Evolutionary conservation across 2,888 invertebrate genomes (phyloP), one percentile per base, ranked within the genome.

Genomic region (Habroteleia sp.): DNA sequence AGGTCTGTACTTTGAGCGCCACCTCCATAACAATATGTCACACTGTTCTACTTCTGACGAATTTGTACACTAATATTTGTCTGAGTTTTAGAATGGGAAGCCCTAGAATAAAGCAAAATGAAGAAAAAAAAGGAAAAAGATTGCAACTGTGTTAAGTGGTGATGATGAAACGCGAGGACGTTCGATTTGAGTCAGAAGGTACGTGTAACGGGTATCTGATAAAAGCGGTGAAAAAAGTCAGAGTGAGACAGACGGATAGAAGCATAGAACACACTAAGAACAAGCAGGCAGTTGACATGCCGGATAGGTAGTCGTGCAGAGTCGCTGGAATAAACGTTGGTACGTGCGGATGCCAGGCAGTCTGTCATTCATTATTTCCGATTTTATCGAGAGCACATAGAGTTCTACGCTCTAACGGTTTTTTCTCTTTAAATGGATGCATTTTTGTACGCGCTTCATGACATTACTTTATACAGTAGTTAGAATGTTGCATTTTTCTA

Each of bases 181-280:
- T 65, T 73, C 52, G 33, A 44, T 50, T 48, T 23, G 11, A 50
- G 48, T 52, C 35, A 58, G 39, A 20, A 44, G 50, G 16, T 72
- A 73, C 42, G 74, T 66, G 62, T 81, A 83, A 85, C 85, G 85
- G 85, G 85, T 85, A 85, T 85, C 84, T 85, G 85, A 85, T 84
- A 82, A 77, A 79, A 42, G 71, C 46, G 50, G 60, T 50, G 56
- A 58, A 39, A 68, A 50, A 68, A 37, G 37, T 17, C 1, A 35
- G 39, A 66, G 27, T 17, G 27, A 44, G 46, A 54, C 14, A 66
- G 20, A 58, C 11, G 46, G 14, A 52, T 11, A 48, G 31, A 63
- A 74, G 50, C 42, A 62, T 66, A 74, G 62, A 54, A 66, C 48
- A 65, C 50, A 62, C 68, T 50, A 58, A 66, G 65, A 65, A 63